Conservation (phyloP, 2,113 vertebrate species). For the Pao palembangensis region DNA sequence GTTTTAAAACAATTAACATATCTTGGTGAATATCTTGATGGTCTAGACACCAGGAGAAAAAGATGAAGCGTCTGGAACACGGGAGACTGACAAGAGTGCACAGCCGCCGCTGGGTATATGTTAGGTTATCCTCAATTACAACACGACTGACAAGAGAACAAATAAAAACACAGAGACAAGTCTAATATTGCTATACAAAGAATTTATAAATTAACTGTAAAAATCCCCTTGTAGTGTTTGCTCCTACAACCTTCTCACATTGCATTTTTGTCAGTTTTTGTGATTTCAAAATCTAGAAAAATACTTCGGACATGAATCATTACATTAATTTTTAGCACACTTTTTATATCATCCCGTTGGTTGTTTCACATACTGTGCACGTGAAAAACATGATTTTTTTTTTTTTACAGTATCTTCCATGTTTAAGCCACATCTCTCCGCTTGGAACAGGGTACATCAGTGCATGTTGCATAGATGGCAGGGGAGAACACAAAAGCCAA, state of each 20-base stretch:
- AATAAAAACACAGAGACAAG: conserved; percentile 57
- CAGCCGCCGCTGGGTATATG: too few relatives aligned
- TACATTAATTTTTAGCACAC: conserved; percentile 51
- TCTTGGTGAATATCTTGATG: too few relatives aligned
- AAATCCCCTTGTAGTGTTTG: conserved; percentile 78
- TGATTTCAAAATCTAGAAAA: conserved; percentile 78
- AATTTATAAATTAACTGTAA: conserved; percentile 84
- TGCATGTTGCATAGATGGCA: conserved; percentile 78
- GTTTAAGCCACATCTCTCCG: conserved; percentile 41
- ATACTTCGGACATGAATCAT: conserved; percentile 76
- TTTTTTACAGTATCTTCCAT: conserved; percentile 65
- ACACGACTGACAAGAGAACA: background rate
- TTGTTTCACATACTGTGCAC: conserved; percentile 44
- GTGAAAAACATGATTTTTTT: conserved; percentile 11
- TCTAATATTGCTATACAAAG: conserved; percentile 72
- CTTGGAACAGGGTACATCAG: conserved; percentile 45
- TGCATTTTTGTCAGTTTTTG: conserved; percentile 43
- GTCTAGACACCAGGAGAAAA: too few relatives aligned
- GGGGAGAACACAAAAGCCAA: conserved; percentile 26
- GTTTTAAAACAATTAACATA: too few relatives aligned
- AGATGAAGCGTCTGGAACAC: too few relatives aligned
- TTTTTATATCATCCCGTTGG: conserved; percentile 59
- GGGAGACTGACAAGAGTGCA: too few relatives aligned
- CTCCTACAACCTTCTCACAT: conserved; percentile 62
- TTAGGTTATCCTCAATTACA: background rate